These are phyloP conservation scores for Drosophila algonquin DNA, from an alignment of 2,888 invertebrate genomes.

Conservation along the genomic window DNA sequence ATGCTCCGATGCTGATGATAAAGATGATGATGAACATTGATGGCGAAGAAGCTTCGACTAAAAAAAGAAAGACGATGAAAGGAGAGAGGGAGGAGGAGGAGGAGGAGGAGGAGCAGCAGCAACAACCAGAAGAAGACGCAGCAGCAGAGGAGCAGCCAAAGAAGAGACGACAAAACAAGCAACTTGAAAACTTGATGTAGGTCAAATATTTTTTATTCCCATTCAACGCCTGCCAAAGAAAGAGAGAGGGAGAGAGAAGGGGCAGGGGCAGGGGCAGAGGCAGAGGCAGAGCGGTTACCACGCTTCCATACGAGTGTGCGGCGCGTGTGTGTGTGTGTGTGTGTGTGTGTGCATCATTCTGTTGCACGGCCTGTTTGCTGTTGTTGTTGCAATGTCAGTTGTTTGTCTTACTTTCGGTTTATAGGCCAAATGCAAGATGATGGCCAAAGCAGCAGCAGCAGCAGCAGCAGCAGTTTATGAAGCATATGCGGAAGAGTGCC, in stretches of 20 bases:
- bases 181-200: constrained; percentile 82
- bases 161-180: constrained; percentile 62
- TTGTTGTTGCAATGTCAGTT: constrained; percentile 15
- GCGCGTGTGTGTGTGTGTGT: constrained; percentile 7
- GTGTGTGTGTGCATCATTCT: constrained; percentile 15
- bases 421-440: constrained; percentile 72
- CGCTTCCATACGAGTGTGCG: constrained; percentile 16
- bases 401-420: constrained; percentile 72
- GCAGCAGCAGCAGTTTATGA: constrained; percentile 61
- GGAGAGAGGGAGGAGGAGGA: neutral
- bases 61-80: constrained; percentile 45
- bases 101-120: constrained; percentile 48
- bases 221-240: constrained; percentile 47
- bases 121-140: constrained; percentile 29
- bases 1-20: neutral
- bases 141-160: constrained; percentile 47
- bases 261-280: neutral
- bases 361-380: constrained; percentile 2
- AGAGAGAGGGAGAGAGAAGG: neutral
- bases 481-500: constrained; percentile 64
- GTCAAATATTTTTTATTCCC: constrained; percentile 68
- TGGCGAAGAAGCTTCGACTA: constrained; percentile 53
- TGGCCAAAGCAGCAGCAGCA: neutral
- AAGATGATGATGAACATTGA: constrained; percentile 31
- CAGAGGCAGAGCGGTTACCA: constrained; percentile 35